Evolutionary conservation across 2,888 invertebrate genomes (phyloP).

Genomic region (Pristionchus japonicus): DNA sequence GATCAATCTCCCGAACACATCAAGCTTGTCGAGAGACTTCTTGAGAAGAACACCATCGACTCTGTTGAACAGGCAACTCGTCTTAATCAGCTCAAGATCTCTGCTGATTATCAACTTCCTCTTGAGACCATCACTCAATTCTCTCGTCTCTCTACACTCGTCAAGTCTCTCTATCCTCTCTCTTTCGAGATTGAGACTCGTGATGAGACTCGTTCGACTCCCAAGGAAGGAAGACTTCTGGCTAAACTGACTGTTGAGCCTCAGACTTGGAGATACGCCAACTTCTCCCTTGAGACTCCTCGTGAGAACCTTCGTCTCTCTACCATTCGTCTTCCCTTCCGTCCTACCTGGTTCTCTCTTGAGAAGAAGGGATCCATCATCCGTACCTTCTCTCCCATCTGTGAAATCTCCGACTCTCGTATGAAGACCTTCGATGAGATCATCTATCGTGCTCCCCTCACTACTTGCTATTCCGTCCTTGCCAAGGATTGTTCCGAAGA

Average conservation of each 20-base stretch:
- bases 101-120: constrained; percentile 61
- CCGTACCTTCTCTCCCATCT: constrained; percentile 48
- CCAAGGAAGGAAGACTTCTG: constrained; percentile 42
- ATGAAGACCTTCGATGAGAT: constrained; percentile 74
- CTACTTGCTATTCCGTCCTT: constrained; percentile 76
- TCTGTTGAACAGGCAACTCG: constrained; percentile 43
- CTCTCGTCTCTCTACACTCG: constrained; percentile 55
- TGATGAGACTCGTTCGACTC: not conserved
- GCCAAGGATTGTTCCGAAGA: constrained; percentile 76
- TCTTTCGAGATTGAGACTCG: constrained; percentile 41
- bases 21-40: not conserved
- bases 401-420: constrained; percentile 55
- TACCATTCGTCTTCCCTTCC: constrained; percentile 54
- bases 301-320: constrained; percentile 56
- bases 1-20: constrained; percentile 52
- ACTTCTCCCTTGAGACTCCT: constrained; percentile 68
- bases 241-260: constrained; percentile 68
- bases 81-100: constrained; percentile 56
- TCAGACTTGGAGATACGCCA: constrained; percentile 61
- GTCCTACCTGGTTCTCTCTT: constrained; percentile 45
- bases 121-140: constrained; percentile 53
- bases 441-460: constrained; percentile 65
- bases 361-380: constrained; percentile 31
- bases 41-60: not conserved
- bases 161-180: constrained; percentile 66